phyloP scores from a whole-genome alignment of 2,113 vertebrate species.

The Bambusicola thoracicus region DNA sequence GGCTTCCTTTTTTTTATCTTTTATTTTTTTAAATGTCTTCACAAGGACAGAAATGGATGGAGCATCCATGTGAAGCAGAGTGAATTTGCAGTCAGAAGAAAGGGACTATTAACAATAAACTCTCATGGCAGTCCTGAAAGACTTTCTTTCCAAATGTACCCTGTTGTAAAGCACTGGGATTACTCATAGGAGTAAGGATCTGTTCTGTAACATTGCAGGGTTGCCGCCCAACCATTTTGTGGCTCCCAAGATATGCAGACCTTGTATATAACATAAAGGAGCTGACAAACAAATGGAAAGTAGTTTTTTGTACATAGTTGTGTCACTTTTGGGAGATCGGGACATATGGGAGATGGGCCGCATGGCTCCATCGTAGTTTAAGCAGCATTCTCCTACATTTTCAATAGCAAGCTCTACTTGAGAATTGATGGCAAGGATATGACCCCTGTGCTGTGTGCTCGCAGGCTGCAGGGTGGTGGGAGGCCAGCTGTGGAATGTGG shows the following conservation, averaged over 20 bases:
- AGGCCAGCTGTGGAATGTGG: conserved; percentile 75
- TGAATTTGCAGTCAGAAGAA: conserved; percentile 14
- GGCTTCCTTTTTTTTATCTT: not conserved
- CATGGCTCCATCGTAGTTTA: not conserved
- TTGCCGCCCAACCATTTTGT: conserved; percentile 62
- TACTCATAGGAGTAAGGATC: conserved; percentile 48
- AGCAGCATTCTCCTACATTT: not conserved
- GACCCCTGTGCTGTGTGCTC: conserved; percentile 29
- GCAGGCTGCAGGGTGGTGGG: conserved; percentile 54
- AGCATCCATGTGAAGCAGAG: not conserved
- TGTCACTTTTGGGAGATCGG: not conserved
- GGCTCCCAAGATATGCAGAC: conserved; percentile 35
- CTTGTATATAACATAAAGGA: conserved; percentile 26
- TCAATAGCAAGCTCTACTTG: conserved; percentile 37
- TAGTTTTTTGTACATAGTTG: not conserved
- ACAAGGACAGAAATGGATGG: not conserved
- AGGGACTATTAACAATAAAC: conserved; percentile 14
- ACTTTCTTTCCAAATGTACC: not conserved
- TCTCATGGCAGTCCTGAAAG: not conserved
- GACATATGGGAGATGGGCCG: not conserved
- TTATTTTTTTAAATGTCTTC: not conserved
- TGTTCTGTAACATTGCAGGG: conserved; percentile 36
- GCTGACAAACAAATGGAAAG: not conserved
- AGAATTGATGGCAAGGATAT: conserved; percentile 45
- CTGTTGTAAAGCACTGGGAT: conserved; percentile 21